These are phyloP conservation scores for Tetrao urogallus DNA, from an alignment of 2,113 vertebrate species.

Conservation along the genomic window DNA sequence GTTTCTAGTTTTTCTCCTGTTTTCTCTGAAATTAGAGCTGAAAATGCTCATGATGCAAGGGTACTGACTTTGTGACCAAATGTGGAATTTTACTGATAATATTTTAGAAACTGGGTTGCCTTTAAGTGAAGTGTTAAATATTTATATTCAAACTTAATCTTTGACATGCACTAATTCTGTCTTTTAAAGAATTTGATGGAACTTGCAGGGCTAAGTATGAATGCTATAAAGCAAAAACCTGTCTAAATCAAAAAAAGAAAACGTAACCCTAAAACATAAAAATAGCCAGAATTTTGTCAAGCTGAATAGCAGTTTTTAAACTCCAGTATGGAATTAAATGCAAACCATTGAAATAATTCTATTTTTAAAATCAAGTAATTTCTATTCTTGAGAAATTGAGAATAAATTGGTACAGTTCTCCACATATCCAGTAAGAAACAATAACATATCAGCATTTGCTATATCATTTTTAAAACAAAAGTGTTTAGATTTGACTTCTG, in stretches of 20 bases:
- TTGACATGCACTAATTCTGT: conserved; percentile 52
- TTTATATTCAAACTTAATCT: conserved; percentile 49
- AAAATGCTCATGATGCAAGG: not conserved
- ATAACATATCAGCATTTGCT: not conserved
- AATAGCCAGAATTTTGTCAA: not conserved
- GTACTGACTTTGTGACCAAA: not conserved
- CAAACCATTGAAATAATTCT: not conserved
- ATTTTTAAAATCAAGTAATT: not conserved
- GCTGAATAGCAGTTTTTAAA: not conserved
- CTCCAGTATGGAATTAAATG: not conserved
- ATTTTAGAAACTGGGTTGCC: conserved; percentile 46
- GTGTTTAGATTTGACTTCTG: not conserved
- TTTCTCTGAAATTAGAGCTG: not conserved
- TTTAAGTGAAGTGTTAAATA: conserved; percentile 19
- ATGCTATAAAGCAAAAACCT: not conserved
- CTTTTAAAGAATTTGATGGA: conserved; percentile 24
- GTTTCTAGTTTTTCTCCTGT: not conserved
- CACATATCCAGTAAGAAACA: not conserved
- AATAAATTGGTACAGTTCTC: not conserved
- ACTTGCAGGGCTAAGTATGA: not conserved
- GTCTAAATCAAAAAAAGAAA: not conserved
- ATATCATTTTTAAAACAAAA: not conserved
- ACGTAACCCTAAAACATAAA: not conserved
- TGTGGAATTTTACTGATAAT: conserved; percentile 22
- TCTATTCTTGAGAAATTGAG: not conserved